Conservation (phyloP, 2,888 invertebrate genomes). For the Hetaerina titia region DNA sequence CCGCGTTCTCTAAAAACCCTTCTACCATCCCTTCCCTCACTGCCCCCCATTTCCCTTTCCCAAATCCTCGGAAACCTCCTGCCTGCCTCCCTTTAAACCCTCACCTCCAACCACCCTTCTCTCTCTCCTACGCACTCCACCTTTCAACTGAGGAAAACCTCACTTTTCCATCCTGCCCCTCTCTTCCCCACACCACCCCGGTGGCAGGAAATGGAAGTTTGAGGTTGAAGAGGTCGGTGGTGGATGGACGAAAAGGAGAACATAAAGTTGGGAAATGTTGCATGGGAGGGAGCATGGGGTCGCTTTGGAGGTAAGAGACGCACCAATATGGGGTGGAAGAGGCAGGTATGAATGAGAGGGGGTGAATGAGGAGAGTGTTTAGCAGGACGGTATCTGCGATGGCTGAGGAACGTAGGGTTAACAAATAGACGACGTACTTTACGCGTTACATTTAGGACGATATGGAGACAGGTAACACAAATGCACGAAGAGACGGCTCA, state of each 20-base stretch:
- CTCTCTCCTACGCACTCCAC: not conserved
- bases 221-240: not conserved
- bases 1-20: not conserved
- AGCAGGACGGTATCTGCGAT: no score
- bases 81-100: not conserved
- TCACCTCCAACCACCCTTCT: not conserved
- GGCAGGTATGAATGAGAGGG: no score
- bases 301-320: no score
- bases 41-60: not conserved
- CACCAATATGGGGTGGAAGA: no score
- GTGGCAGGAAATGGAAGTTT: conserved; percentile 6
- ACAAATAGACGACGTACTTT: no score
- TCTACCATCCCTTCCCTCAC: not conserved
- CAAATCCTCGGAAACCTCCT: not conserved
- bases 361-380: no score
- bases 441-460: no score
- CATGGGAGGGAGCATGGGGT: not conserved
- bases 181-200: not conserved
- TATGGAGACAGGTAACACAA: no score
- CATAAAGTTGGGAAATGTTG: not conserved
- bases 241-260: not conserved
- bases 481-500: no score
- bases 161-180: not conserved
- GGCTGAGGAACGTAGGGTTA: no score
- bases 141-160: not conserved